These are phyloP conservation scores for Onthophagus sagittarius DNA, from an alignment of 2,888 invertebrate species.

Conservation along the genomic window DNA sequence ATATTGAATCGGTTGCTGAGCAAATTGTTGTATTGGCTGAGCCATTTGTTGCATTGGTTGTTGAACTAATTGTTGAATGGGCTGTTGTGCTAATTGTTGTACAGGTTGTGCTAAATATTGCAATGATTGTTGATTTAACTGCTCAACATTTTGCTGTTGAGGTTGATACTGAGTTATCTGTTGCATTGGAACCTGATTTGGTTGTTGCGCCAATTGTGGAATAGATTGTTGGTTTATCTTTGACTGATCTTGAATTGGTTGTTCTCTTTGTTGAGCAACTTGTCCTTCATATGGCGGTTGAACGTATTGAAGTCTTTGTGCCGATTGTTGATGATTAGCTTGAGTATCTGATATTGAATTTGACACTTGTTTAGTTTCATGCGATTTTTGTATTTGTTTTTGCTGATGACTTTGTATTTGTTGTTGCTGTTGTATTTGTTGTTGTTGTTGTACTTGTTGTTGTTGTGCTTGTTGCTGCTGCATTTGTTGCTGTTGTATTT, in stretches of 20 bases:
- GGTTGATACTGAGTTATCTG: not conserved
- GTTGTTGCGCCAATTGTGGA: not conserved
- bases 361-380: not conserved
- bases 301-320: not conserved
- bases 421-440: conserved; percentile 24
- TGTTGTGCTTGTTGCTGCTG: conserved; percentile 23
- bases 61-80: not conserved
- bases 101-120: not conserved
- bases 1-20: no score
- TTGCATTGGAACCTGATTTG: not conserved
- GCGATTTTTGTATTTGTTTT: not conserved
- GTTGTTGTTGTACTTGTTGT: conserved; percentile 17
- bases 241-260: not conserved
- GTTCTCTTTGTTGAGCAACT: conserved; percentile 6
- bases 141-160: not conserved
- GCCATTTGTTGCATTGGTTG: conserved; percentile 17
- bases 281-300: conserved; percentile 10
- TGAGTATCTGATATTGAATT: not conserved
- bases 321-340: not conserved
- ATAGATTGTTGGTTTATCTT: not conserved
- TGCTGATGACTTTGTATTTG: not conserved
- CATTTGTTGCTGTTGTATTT: conserved; percentile 13
- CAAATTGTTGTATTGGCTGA: no score
- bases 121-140: not conserved
- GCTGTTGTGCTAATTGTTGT: not conserved